These are phyloP conservation scores for Pimephales promelas DNA, from an alignment of 2,113 vertebrate species.

Conservation along the genomic window DNA sequence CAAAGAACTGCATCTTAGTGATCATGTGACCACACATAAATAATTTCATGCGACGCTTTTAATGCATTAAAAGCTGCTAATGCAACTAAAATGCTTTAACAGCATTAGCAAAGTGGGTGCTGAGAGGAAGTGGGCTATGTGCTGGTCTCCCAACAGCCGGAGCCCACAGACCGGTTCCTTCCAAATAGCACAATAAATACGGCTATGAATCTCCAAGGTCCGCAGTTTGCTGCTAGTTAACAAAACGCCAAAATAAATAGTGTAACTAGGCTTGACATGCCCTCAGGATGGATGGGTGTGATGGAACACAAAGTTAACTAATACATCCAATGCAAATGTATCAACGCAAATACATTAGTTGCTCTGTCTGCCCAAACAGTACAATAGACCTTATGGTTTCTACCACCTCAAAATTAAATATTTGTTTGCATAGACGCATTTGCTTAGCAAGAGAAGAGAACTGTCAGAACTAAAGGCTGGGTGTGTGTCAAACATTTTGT, in stretches of 20 bases:
- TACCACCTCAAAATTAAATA: neutral
- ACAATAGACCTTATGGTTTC: neutral
- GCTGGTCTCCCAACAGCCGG: neutral
- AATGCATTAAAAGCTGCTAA: too few relatives aligned
- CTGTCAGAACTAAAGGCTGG: slow-evolving; percentile 35
- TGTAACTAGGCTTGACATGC: neutral
- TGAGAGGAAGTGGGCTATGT: neutral
- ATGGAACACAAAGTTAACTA: neutral
- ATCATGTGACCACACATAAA: slow-evolving; percentile 37
- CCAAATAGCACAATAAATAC: slow-evolving; percentile 45
- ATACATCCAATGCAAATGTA: slow-evolving; percentile 14
- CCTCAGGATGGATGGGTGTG: neutral
- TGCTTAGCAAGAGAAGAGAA: slow-evolving; percentile 39
- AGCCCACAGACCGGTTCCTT: neutral
- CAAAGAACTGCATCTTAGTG: slow-evolving; percentile 15
- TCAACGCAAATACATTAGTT: slow-evolving; percentile 39
- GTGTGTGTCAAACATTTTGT: slow-evolving; percentile 23
- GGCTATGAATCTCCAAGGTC: slow-evolving; percentile 3
- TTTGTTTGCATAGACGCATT: slow-evolving; percentile 41
- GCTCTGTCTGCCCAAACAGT: neutral
- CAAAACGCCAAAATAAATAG: slow-evolving; percentile 14
- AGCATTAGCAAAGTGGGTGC: slow-evolving; percentile 3
- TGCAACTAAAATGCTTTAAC: neutral
- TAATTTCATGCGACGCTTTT: slow-evolving; percentile 26
- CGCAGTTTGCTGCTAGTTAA: neutral